Evolutionary conservation across 2,888 invertebrate genomes (phyloP).

Genomic region (Melieria picta): DNA sequence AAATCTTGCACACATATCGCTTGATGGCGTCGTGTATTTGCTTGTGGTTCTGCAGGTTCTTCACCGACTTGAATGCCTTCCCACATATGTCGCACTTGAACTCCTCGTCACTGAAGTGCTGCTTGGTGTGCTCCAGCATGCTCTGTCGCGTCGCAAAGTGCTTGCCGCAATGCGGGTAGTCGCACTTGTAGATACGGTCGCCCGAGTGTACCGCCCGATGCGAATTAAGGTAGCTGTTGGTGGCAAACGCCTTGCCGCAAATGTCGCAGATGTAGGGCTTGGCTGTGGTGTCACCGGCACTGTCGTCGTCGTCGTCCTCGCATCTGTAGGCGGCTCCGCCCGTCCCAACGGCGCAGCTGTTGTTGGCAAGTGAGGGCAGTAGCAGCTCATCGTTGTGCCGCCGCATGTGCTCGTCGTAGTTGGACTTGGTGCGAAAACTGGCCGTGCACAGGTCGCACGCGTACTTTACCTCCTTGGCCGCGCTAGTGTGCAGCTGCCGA

Average conservation of each 20-base stretch:
- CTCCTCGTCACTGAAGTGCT: constrained; percentile 58
- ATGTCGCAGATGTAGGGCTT: constrained; percentile 53
- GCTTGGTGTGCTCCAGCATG: constrained; percentile 55
- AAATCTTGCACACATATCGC: constrained; percentile 61
- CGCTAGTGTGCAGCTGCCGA: constrained; percentile 51
- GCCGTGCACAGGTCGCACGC: constrained; percentile 60
- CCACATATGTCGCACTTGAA: constrained; percentile 59
- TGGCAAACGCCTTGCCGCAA: constrained; percentile 53
- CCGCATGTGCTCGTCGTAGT: constrained; percentile 59
- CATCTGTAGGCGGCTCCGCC: constrained; percentile 34
- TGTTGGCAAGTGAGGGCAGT: constrained; percentile 52
- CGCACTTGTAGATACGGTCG: constrained; percentile 55
- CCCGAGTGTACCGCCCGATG: constrained; percentile 54
- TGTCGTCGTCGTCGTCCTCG: constrained; percentile 22
- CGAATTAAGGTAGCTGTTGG: constrained; percentile 50
- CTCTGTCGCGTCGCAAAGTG: constrained; percentile 53
- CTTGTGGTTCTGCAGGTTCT: constrained; percentile 62
- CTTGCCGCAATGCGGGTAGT: constrained; percentile 56
- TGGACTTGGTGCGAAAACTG: constrained; percentile 59
- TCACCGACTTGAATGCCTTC: constrained; percentile 60
- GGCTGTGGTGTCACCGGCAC: constrained; percentile 26
- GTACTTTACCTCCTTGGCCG: constrained; percentile 53
- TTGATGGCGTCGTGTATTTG: constrained; percentile 62
- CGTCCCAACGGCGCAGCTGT: constrained; percentile 32
- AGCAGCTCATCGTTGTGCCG: constrained; percentile 59